Evolutionary conservation across 2,888 invertebrate genomes (phyloP), one percentile per base, ranked within the genome.

Genomic region (Lasioglossum lativentre): DNA sequence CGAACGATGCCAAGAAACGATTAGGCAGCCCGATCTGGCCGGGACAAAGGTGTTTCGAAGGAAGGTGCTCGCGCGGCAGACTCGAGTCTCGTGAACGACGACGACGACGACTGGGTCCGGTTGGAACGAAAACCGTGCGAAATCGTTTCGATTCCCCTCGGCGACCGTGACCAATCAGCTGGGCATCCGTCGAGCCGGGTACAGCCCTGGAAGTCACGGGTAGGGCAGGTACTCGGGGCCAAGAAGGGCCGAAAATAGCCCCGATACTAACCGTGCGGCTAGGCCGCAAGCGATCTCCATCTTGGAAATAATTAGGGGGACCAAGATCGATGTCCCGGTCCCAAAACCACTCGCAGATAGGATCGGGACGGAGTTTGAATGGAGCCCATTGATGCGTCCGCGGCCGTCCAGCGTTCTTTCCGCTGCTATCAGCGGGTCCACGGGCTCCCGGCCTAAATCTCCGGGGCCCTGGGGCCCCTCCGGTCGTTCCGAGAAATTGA

Each of bases 251-350:
- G 83, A 90, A 89, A 89, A 90, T 90, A 90, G 89, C 88, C 80
- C 3, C 81, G 68, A 80, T 78, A 78, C 82, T 68, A 87, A 83
- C 85, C 88, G 82, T 56, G 52, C 52, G 52, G 86, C 86, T 89
- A 86, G 87, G 75, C 84, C 30, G 83, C 88, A 87, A 85, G 30
- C 71, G 88, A 88, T 90, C 92, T 92, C 92, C 92, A 93, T 93
- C 92, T 93, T 92, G 90, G 87, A 94, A 94, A 95, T 95, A 95
- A 95, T 95, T 95, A 95, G 94, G 94, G 92, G 92, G 93, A 93
- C 92, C 93, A 95, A 94, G 95, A 95, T 95, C 94, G 95, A 95
- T 95, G 94, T 93, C 91, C 93, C 87, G 90, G 91, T 68, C 83
- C 88, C 91, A 93, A 92, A 92, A 92, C 92, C 93, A 92, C 92